These are phyloP conservation scores for Thymelicus sylvestris DNA, from an alignment of 2,888 invertebrate species.

Conservation along the genomic window DNA sequence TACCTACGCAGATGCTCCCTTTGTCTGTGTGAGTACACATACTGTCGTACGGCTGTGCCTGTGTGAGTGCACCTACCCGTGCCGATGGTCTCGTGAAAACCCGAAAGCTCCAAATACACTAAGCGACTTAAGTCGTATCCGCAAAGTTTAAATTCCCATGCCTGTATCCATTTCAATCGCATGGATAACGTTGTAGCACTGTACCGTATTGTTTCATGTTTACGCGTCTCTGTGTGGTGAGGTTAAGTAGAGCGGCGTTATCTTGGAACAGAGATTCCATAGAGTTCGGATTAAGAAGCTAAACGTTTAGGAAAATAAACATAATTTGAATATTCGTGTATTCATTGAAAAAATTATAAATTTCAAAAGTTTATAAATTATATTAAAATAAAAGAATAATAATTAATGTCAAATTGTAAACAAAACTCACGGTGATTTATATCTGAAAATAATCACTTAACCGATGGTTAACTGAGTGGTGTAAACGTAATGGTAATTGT, in stretches of 20 bases:
- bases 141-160: conserved; percentile 48
- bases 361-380: not conserved
- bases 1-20: conserved; percentile 61
- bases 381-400: not conserved
- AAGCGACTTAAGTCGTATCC: conserved; percentile 26
- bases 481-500: conserved; percentile 7
- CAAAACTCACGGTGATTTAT: not conserved
- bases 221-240: conserved; percentile 82
- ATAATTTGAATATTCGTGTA: conserved; percentile 32
- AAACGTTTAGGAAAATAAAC: conserved; percentile 44
- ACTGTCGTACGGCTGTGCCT: conserved; percentile 41
- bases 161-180: conserved; percentile 50
- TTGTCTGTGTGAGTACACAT: conserved; percentile 44
- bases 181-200: conserved; percentile 72
- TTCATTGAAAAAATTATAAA: not conserved
- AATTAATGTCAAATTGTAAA: not conserved
- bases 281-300: conserved; percentile 71
- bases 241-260: conserved; percentile 85
- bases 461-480: not conserved
- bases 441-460: not conserved
- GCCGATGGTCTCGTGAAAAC: conserved; percentile 45
- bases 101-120: conserved; percentile 31
- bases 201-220: conserved; percentile 85
- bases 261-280: conserved; percentile 80
- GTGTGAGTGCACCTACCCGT: conserved; percentile 71